Evolutionary conservation across 2,888 invertebrate species (phyloP).

Genomic region (Vannuccia rotundouncinata): DNA sequence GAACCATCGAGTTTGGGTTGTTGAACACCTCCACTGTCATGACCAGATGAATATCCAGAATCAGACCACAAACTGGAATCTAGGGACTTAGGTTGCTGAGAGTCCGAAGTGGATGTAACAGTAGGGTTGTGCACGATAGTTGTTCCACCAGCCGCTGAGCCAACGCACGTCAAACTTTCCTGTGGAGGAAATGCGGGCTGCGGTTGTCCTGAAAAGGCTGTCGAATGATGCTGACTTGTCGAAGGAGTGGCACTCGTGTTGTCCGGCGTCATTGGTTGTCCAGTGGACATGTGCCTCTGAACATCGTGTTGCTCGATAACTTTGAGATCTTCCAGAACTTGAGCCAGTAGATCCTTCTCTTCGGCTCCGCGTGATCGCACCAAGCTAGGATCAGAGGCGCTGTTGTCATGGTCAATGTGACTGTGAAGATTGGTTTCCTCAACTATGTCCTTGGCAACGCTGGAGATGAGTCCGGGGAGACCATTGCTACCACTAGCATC

Average conservation of each 20-base stretch:
- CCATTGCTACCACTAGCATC: constrained; percentile 1
- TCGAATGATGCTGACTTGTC: neutral
- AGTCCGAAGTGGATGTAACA: neutral
- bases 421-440: neutral
- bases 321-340: constrained; percentile 34
- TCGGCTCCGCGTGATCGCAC: neutral
- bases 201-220: neutral
- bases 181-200: constrained; percentile 1
- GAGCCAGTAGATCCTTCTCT: constrained; percentile 33
- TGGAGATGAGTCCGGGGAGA: neutral
- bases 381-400: neutral
- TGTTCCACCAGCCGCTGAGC: neutral
- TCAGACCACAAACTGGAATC: constrained; percentile 36
- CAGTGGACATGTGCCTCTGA: constrained; percentile 27
- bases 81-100: constrained; percentile 32
- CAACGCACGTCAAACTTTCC: neutral
- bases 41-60: constrained; percentile 38
- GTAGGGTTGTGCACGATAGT: constrained; percentile 21
- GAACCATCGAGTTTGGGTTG: neutral
- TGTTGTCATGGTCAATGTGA: neutral
- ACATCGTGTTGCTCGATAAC: constrained; percentile 33
- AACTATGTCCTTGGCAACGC: neutral
- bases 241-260: neutral
- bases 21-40: constrained; percentile 30
- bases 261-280: constrained; percentile 12